These are phyloP conservation scores for Globia sparganii DNA, from an alignment of 2,888 invertebrate species.

Conservation along the genomic window DNA sequence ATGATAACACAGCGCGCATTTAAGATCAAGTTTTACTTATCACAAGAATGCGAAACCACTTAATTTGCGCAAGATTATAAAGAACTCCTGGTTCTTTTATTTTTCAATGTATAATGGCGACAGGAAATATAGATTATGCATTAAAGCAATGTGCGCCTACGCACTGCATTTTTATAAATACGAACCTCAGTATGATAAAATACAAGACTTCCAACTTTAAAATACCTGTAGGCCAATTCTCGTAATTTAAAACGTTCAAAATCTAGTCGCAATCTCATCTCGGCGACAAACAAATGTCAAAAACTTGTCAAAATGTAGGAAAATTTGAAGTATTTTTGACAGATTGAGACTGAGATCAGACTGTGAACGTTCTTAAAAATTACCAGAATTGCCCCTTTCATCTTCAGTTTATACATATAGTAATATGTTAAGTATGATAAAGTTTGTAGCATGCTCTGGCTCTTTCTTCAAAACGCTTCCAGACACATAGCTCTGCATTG, in stretches of 20 bases:
- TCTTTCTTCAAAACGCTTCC: too few species aligned
- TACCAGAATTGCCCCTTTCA: too few species aligned
- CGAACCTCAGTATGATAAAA: neutral
- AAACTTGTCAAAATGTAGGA: too few species aligned
- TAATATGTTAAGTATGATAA: neutral
- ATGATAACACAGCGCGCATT: neutral
- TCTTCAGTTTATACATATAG: neutral
- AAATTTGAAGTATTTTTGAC: too few species aligned
- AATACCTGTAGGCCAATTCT: too few species aligned
- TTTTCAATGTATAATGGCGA: slow-evolving; percentile 7
- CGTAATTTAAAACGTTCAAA: too few species aligned
- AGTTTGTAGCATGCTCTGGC: too few species aligned
- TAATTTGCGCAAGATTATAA: slow-evolving; percentile 24
- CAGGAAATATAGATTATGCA: slow-evolving; percentile 14
- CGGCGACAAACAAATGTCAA: too few species aligned
- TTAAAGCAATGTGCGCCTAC: neutral
- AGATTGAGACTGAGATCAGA: too few species aligned
- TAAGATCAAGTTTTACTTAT: slow-evolving; percentile 3
- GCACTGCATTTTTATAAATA: neutral
- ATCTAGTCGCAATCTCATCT: too few species aligned
- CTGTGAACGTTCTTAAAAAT: too few species aligned
- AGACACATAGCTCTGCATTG: too few species aligned
- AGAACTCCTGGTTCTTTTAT: neutral
- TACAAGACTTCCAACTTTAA: neutral
- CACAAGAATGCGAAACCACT: slow-evolving; percentile 28